phyloP scores from a whole-genome alignment of 1,140 invertebrate genomes.

The Cotesia vestalis region DNA sequence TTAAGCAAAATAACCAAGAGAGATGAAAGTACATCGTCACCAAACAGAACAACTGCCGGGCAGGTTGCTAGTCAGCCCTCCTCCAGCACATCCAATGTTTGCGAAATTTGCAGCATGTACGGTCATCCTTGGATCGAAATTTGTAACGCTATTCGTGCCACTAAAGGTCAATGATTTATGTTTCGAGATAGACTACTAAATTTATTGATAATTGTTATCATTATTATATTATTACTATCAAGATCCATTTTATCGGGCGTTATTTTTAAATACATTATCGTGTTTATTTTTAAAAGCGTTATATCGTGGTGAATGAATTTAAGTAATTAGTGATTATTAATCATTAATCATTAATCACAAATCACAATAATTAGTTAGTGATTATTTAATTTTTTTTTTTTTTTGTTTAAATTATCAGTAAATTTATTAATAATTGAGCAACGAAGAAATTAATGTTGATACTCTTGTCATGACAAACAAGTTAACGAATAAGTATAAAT shows the following conservation, averaged over 20 bases:
- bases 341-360: no score
- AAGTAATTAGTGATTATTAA: no score
- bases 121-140: constrained; percentile 68
- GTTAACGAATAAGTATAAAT: no score
- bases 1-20: constrained; percentile 46
- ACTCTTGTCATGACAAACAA: no score
- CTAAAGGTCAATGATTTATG: constrained; percentile 52
- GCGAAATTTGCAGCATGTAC: constrained; percentile 66
- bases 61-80: constrained; percentile 55
- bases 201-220: neutral
- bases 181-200: neutral
- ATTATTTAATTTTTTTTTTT: no score
- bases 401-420: no score
- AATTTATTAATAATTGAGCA: no score
- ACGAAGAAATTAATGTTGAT: no score
- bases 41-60: constrained; percentile 45
- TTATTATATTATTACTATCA: constrained; percentile 2
- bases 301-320: no score
- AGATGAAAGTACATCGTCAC: constrained; percentile 48
- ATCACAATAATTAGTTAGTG: no score
- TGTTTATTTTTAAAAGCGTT: no score
- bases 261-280: no score
- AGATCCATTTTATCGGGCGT: constrained; percentile 22
- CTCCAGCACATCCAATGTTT: constrained; percentile 56
- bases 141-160: constrained; percentile 63